These are phyloP conservation scores for Orussus abietinus DNA, from an alignment of 1,140 invertebrate species.

Conservation along the genomic window DNA sequence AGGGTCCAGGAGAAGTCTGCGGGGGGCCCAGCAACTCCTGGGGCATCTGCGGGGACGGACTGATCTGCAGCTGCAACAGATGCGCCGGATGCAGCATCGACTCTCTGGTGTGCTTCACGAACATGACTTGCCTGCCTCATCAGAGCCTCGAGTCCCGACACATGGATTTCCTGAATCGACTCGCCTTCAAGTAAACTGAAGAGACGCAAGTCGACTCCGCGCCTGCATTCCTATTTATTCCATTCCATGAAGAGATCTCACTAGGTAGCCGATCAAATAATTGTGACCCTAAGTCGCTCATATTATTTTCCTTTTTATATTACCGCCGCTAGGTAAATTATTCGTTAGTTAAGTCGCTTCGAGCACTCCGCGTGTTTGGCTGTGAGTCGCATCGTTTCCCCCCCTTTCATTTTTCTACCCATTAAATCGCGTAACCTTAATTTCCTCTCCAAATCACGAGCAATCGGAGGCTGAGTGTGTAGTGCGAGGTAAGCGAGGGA, in stretches of 20 bases:
- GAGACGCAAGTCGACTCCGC: background rate
- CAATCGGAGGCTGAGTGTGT: too few species aligned
- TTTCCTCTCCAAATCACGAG: too few species aligned
- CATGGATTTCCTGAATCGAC: conserved; percentile 5
- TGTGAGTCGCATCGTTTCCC: too few species aligned
- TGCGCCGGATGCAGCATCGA: conserved; percentile 53
- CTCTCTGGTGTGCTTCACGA: conserved; percentile 41
- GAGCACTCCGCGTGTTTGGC: too few species aligned
- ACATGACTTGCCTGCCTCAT: conserved; percentile 23
- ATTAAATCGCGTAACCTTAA: too few species aligned
- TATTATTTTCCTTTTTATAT: too few species aligned
- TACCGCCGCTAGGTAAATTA: background rate
- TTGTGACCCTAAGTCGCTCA: background rate
- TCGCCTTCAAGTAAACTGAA: conserved; percentile 16
- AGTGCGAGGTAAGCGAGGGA: too few species aligned
- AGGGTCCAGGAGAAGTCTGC: conserved; percentile 55
- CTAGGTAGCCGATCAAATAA: conserved; percentile 7
- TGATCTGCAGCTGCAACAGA: conserved; percentile 51
- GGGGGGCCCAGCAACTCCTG: conserved; percentile 45
- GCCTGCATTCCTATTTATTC: too few species aligned
- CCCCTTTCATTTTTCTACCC: too few species aligned
- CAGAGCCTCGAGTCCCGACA: conserved; percentile 5
- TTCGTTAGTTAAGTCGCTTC: background rate
- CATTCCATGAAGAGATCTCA: conserved; percentile 14
- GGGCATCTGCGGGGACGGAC: conserved; percentile 54